A percentile compares a stretch with the other conserved stretches of the same genome.
Conservation (phyloP, 2,888 invertebrate species). For the Rhorus exstirpatorius region DNA sequence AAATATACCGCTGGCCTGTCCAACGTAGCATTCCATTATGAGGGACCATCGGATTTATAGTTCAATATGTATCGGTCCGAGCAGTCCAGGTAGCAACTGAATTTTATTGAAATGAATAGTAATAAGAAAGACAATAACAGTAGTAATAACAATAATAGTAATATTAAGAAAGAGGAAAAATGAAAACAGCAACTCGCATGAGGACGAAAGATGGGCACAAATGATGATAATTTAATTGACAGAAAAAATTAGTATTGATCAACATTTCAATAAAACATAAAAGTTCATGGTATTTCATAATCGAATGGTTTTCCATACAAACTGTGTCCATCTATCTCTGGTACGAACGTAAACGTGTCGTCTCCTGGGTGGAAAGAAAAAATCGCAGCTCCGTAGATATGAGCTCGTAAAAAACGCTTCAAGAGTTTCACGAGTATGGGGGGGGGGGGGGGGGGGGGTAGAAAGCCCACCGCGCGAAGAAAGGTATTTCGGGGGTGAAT, state of each 20-base stretch:
- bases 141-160: neutral
- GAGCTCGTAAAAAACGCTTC: conserved; percentile 19
- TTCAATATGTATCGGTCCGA: conserved; percentile 31
- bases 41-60: conserved; percentile 69
- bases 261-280: neutral
- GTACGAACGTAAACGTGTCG: neutral
- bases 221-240: neutral
- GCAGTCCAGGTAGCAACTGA: conserved; percentile 6
- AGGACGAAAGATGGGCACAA: neutral
- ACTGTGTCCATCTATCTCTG: neutral
- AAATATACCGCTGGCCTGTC: conserved; percentile 18
- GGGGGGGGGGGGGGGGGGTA: too few species aligned
- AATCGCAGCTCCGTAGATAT: neutral
- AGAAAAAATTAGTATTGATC: neutral
- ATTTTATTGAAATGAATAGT: neutral
- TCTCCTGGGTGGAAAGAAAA: neutral
- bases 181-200: too few species aligned
- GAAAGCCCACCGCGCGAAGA: conserved; percentile 10
- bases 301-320: neutral
- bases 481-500: conserved; percentile 34
- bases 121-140: conserved; percentile 10
- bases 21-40: conserved; percentile 48
- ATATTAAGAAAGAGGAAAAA: too few species aligned
- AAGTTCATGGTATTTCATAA: neutral
- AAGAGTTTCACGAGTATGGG: conserved; percentile 27